These are phyloP conservation scores for Penelope pileata DNA, from an alignment of 2,113 vertebrate species.

Conservation along the genomic window DNA sequence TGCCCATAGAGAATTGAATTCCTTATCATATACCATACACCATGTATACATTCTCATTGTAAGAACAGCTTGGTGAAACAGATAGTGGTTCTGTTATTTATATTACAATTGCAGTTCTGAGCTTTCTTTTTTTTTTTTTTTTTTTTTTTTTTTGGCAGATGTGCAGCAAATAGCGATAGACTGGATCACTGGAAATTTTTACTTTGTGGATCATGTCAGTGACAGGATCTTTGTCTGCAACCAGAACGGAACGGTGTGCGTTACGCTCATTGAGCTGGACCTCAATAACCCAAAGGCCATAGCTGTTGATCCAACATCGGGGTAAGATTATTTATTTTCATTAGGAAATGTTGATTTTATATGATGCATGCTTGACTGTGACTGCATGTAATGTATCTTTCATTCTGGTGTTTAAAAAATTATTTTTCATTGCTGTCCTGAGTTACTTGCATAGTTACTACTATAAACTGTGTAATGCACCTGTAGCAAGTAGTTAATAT, in stretches of 20 bases:
- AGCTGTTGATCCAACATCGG: conserved; percentile 90
- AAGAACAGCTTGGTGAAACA: background rate
- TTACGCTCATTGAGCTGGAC: conserved; percentile 91
- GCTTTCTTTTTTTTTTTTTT: background rate
- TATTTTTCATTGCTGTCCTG: background rate
- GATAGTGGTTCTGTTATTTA: background rate
- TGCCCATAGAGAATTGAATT: background rate
- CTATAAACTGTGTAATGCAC: background rate
- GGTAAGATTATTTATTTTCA: conserved; percentile 79
- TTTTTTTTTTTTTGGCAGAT: conserved; percentile 76
- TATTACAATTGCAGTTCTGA: background rate
- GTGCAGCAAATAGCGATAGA: conserved; percentile 92
- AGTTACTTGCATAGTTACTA: background rate
- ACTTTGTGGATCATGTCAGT: conserved; percentile 89
- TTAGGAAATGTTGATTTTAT: background rate
- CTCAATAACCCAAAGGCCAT: conserved; percentile 92
- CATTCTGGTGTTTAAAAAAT: background rate
- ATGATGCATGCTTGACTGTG: background rate
- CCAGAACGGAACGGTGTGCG: conserved; percentile 84
- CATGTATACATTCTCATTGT: background rate
- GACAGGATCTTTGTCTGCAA: conserved; percentile 92
- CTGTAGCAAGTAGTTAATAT: background rate
- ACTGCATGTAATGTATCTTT: background rate
- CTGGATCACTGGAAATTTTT: conserved; percentile 95
- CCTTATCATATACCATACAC: background rate